Evolutionary conservation across 2,888 invertebrate genomes (phyloP), one percentile per base, ranked within the genome.

Genomic region (Pimpla rufipes): DNA sequence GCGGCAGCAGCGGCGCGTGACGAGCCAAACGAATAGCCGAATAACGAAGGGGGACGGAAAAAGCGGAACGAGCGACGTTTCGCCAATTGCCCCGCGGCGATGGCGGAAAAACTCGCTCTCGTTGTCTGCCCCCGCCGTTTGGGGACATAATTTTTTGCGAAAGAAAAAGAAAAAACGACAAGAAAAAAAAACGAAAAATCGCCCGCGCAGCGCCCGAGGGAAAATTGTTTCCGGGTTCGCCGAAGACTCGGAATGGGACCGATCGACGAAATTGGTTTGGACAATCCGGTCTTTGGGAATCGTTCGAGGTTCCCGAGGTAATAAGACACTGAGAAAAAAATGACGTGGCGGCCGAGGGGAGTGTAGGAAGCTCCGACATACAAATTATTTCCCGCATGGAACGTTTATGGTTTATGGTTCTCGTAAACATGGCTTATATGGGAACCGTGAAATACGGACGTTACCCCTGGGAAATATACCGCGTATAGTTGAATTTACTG

Each of bases 71-170:
- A 29, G 52, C 70, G 55, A 71, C 70, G 70, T 40, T 71, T 71
- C 40, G 55, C 40, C 70, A 55, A 67, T 55, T 42, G n/a, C 55
- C 70, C 70, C 3, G n/a, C 40, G 70, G 70, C 70, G 18, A 55
- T 71, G 23, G 40, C 40, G 55, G 42, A 71, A 71, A 71, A 71
- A 40, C 23, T 40, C 40, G 57, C 23, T 55, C 40, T 55, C 40
- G 29, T 70, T 57, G 40, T 10, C 40, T 10, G 55, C 50, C 29
- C 16, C n/a, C 50, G 23, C 10, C 55, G 23, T 42, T 29, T 8
- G 70, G 13, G 70, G 16, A 18, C 16, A 13, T 52, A 5, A 59
- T 70, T 70, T 40, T 45, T 40, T 52, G 16, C 18, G 0, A 68
- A 52, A 68, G 7, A 68, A 50, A 68, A 11, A 37, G 0, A 0